Base-by-base conservation (phyloP, 2,797 vertebrate genomes). In the Lophotriccus pileatus region DNA sequence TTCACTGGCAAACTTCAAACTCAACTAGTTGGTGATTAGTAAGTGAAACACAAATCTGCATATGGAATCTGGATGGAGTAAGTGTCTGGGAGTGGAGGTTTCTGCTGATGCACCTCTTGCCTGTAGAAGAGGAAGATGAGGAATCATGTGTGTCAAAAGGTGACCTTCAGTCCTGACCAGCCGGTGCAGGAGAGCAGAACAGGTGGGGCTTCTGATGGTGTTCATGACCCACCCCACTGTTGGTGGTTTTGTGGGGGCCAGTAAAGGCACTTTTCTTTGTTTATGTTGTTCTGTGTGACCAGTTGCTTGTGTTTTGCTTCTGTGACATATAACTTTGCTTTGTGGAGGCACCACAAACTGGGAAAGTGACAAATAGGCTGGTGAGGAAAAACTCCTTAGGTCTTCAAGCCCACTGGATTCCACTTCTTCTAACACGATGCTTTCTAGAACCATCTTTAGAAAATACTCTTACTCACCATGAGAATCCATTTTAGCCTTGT, bases 231-330 rank as follows among this genome's bases (percentile, higher is more conserved):
- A 46, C 22, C 22, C 44, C 22, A 7, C 18, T 59, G 36, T 53
- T 72, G n/a, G 8, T 50, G 32, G 8, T 32, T 89, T 43, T 80
- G 32, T 52, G 27, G 6, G 50, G 9, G 21, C 19, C 43, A 62
- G 30, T 17, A 58, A 69, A 75, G 37, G 25, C 44, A 36, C 27
- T 39, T 21, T 19, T 67, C 14, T 49, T 41, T 52, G 24, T 22
- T 36, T 0, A 0, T 44, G 7, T 14, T 46, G 17, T 43, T 90
- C 37, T 49, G 9, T 30, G 59, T 43, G 30, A 49, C 14, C 27
- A n/a, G 14, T 14, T 47, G 50, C 9, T 7, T 75, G 39, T 55
- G 30, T 43, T 79, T 36, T 60, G 20, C 20, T 5, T 27, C 55
- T 80, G 32, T 14, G 20, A 58, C 30, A 15, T 28, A 12, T 7